Base-by-base conservation (phyloP, 1,140 invertebrate genomes). In the Frieseomelitta varia region DNA sequence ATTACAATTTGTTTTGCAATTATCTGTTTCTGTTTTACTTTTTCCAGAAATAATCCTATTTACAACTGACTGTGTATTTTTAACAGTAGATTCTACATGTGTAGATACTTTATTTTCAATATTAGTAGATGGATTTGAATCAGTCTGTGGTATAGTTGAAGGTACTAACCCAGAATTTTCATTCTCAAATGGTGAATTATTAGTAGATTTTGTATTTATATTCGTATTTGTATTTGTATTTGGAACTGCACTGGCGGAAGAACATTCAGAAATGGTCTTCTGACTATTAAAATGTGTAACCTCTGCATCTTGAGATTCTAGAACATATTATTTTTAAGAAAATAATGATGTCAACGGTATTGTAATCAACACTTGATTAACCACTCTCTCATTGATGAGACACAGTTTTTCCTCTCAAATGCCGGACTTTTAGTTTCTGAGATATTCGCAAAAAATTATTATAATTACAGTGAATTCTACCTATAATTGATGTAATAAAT, bases 301-400 rank as follows among this genome's bases (percentile, higher is more conserved):
- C 72, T 94, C 94, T 65, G 91, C 88, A 84, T 88, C 94, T 83
- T 94, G 93, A 94, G 93, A 94, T 94, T 95, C 94, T 94, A 86
- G 6, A 93, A 92, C 11, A 88, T 53, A 78, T 88, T 53, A 78
- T 88, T 58, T 19, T 53, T 63, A 65, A 85, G n/a, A 77, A 19
- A 21, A n/a, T 81, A 73, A 68, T 30, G 0, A 8, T 65, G 30
- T 30, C 30, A 30, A 30, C 2, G 30, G 30, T 30, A 2, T 30
- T 30, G 30, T 30, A 30, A 30, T 30, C 30, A 30, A 47, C 39
- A 47, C 39, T 47, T 47, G 39, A 8, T 47, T 0, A 47, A 47
- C 39, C 39, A 47, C 39, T 47, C 6, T 47, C 39, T 8, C 39
- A 47, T 47, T 47, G 8, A 47, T 47, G 39, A 6, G 39, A 47